Base-by-base conservation (phyloP, 2,888 invertebrate species). In the Drosophila anomalata region DNA sequence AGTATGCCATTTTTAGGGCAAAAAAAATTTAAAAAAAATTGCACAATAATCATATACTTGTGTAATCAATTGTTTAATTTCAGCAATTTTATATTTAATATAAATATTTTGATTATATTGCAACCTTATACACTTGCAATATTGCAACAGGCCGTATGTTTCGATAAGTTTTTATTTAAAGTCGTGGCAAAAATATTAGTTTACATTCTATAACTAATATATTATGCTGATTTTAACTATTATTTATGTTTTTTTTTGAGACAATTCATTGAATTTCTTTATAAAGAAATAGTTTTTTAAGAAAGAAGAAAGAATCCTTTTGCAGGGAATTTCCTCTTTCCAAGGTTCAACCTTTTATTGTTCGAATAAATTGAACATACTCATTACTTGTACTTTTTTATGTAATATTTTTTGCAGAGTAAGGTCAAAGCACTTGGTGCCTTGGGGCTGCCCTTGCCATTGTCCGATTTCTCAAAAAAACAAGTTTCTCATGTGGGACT, bases 391-490 rank as follows among this genome's bases (percentile, higher is more conserved):
- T 48, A 67, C 39, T 47, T 78, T 68, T 71, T 55, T 46, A 60
- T 68, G 44, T 22, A 17, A 24, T 41, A 14, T 46, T 57, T 62
- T 81, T 78, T 69, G 68, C 69, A 65, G 71, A 68, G 69, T 82
- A 85, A 86, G 83, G 86, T 86, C 75, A 75, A 82, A 82, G 71
- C 69, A 79, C 80, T 79, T 77, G 79, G 70, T 65, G 63, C 61
- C 63, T 68, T 76, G 76, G 61, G 62, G 52, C 69, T 60, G 69
- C 58, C 63, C 53, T 70, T 71, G 80, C 75, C 83, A 77, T 82
- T 82, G 79, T 58, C 63, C 57, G 58, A 46, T 44, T 47, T 54
- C 41, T 48, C 14, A n/a, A 14, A 69, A 63, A 63, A 55, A 46
- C 67, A 46, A 47, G 62, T 62, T 72, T 62, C 41, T 51, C 61